Conservation (phyloP, 2,113 vertebrate species). For the Xiphorhynchus elegans region DNA sequence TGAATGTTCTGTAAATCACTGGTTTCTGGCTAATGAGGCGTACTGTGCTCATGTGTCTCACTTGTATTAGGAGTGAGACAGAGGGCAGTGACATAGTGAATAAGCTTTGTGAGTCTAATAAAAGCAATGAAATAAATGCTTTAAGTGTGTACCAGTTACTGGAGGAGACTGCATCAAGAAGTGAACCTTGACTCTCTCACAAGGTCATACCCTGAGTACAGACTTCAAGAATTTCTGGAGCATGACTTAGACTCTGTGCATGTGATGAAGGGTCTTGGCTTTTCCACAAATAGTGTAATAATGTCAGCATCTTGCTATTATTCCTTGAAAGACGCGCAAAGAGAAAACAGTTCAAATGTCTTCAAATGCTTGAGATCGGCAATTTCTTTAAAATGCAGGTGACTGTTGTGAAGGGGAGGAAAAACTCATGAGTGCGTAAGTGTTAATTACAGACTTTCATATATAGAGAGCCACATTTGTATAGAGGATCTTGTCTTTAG, state of each 20-base stretch:
- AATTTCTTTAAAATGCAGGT: neutral
- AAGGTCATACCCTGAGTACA: neutral
- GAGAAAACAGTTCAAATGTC: neutral
- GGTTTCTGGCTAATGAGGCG: neutral
- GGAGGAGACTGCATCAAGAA: neutral
- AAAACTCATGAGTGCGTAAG: neutral
- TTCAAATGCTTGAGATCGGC: neutral
- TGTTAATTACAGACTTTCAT: neutral
- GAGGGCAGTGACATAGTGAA: neutral
- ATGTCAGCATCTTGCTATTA: neutral
- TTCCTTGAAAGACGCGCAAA: neutral
- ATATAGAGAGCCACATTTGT: neutral
- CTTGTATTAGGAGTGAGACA: neutral
- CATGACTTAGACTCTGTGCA: neutral
- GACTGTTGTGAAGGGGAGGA: neutral
- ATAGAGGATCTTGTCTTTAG: neutral
- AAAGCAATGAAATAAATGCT: neutral
- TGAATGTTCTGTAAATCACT: neutral
- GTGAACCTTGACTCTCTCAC: neutral
- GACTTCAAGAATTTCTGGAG: neutral
- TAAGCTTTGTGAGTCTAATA: neutral
- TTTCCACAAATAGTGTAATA: neutral
- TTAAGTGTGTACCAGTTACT: neutral
- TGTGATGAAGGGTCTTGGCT: neutral
- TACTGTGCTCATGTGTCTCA: neutral